Conservation (phyloP, 2,113 vertebrate species). For the Megalops atlanticus region DNA sequence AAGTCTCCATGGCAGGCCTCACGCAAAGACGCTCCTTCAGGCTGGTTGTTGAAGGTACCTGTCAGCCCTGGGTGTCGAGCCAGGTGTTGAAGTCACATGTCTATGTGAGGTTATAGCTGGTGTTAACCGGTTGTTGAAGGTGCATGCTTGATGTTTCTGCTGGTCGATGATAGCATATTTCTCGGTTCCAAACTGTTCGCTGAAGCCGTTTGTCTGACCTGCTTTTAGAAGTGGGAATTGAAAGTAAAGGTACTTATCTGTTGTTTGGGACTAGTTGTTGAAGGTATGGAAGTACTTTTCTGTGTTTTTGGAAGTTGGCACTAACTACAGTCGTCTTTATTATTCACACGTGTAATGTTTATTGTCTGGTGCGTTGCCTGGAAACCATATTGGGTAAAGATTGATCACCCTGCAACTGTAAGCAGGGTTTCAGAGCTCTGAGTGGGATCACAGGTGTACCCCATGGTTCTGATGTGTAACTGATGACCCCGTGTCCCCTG, state of each 20-base stretch:
- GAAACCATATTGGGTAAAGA: too few species aligned
- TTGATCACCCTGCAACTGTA: neutral
- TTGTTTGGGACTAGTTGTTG: too few species aligned
- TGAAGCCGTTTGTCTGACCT: too few species aligned
- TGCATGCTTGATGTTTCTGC: neutral
- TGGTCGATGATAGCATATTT: neutral
- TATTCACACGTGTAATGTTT: too few species aligned
- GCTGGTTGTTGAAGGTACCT: constrained; percentile 85
- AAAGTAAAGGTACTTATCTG: too few species aligned
- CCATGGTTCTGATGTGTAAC: too few species aligned
- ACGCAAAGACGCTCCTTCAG: constrained; percentile 76
- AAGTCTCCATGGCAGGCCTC: constrained; percentile 70
- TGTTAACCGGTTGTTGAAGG: neutral
- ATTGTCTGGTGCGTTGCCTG: too few species aligned
- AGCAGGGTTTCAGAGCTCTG: neutral
- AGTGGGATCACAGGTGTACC: neutral
- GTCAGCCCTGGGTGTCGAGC: neutral
- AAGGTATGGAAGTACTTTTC: too few species aligned
- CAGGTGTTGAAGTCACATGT: neutral
- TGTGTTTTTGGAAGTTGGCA: too few species aligned
- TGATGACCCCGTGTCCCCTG: constrained; percentile 35
- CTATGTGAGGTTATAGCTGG: neutral
- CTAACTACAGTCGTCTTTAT: too few species aligned
- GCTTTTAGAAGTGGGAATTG: too few species aligned
- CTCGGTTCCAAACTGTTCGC: neutral